Percentiles rank a stretch among this genome's conserved stretches.
Evolutionary conservation across 2,888 invertebrate species (phyloP).

Genomic region (Andrena dorsata): DNA sequence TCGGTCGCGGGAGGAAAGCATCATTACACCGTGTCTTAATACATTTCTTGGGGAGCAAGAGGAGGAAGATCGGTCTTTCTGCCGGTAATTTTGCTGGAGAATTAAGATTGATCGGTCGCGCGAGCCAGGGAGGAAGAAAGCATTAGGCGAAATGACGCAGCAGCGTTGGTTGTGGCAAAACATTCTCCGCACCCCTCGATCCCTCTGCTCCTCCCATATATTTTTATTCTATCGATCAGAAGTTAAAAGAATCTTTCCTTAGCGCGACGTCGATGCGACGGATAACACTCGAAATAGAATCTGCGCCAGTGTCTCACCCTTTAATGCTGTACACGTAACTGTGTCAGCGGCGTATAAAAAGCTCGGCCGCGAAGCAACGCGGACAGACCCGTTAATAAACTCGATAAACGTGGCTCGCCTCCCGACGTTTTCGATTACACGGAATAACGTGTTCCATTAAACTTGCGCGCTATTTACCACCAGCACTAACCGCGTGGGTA

Average conservation of each 20-base stretch:
- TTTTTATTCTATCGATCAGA: conserved; percentile 26
- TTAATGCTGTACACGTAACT: conserved; percentile 43
- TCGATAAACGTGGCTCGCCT: conserved; percentile 40
- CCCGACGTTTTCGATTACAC: conserved; percentile 44
- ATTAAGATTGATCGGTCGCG: conserved; percentile 56
- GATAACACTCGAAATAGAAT: conserved; percentile 38
- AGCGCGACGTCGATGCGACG: conserved; percentile 10
- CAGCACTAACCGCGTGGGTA: too few relatives aligned
- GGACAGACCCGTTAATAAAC: conserved; percentile 38
- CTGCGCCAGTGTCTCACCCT: conserved; percentile 5
- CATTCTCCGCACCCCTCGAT: not conserved
- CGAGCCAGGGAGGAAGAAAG: conserved; percentile 38
- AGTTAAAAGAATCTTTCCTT: conserved; percentile 39
- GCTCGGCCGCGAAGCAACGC: conserved; percentile 3
- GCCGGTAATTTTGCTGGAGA: conserved; percentile 43
- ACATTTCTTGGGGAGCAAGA: conserved; percentile 28
- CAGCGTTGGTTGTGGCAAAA: not conserved
- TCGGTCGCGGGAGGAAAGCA: conserved; percentile 20
- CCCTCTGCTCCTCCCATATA: not conserved
- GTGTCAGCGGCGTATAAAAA: conserved; percentile 41
- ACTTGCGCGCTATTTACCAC: too few relatives aligned
- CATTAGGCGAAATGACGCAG: conserved; percentile 46
- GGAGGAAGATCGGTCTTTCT: conserved; percentile 28
- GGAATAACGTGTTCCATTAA: conserved; percentile 38
- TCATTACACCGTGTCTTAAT: conserved; percentile 49